Conservation (phyloP, 2,888 invertebrate genomes). For the Oligia strigilis region DNA sequence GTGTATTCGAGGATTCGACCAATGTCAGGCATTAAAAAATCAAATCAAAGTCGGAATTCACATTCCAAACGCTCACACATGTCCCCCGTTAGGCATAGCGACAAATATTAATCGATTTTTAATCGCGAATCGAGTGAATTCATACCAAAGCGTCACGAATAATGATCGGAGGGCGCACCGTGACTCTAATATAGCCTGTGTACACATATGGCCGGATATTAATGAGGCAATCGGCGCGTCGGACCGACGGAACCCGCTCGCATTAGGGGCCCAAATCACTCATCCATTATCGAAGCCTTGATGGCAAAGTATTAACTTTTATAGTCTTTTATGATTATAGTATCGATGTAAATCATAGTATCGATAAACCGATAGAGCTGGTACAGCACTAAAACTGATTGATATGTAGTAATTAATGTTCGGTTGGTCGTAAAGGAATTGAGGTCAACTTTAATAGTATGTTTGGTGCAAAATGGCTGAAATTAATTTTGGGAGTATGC, state of each 20-base stretch:
- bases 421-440: constrained; percentile 48
- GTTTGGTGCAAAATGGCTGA: constrained; percentile 44
- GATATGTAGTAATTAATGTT: constrained; percentile 62
- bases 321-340: constrained; percentile 63
- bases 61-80: constrained; percentile 9
- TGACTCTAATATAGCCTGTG: constrained; percentile 69
- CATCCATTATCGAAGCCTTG: constrained; percentile 78
- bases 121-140: constrained; percentile 67
- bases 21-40: neutral
- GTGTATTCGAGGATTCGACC: neutral
- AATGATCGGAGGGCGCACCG: constrained; percentile 71
- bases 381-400: constrained; percentile 61
- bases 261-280: constrained; percentile 75
- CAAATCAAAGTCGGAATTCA: constrained; percentile 15
- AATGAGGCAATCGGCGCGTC: constrained; percentile 83
- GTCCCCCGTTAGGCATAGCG: constrained; percentile 39
- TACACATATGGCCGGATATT: constrained; percentile 82
- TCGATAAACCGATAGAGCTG: constrained; percentile 43
- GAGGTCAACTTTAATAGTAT: constrained; percentile 59
- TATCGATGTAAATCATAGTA: constrained; percentile 55
- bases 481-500: constrained; percentile 47
- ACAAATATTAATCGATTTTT: constrained; percentile 75
- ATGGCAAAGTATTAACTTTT: constrained; percentile 73
- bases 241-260: constrained; percentile 75
- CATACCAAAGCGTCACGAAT: constrained; percentile 69